Evolutionary conservation across 2,888 invertebrate species (phyloP).

Genomic region (Baronia brevicornis): DNA sequence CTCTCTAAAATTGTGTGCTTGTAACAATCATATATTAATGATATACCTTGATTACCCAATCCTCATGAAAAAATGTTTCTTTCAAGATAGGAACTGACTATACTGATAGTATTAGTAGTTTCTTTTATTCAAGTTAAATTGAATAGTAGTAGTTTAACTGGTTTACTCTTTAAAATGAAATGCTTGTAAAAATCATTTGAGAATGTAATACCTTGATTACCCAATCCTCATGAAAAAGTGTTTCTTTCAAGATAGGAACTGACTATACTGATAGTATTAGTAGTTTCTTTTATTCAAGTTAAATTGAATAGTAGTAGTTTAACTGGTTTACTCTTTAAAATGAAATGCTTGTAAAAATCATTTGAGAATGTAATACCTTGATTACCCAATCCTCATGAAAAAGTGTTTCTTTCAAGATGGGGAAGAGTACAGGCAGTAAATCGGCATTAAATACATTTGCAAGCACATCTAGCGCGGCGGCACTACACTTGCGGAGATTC

Average conservation of each 20-base stretch:
- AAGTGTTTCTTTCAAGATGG: constrained; percentile 96
- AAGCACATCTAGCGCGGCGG: constrained; percentile 96
- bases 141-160: too few relatives aligned
- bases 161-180: background rate
- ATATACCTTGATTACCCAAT: too few relatives aligned
- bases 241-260: constrained; percentile 98
- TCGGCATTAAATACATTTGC: constrained; percentile 98
- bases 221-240: constrained; percentile 97
- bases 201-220: constrained; percentile 89
- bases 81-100: too few relatives aligned
- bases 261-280: background rate
- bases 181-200: background rate
- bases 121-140: too few relatives aligned
- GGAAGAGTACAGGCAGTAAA: constrained; percentile 93
- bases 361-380: constrained; percentile 81
- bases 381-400: constrained; percentile 98
- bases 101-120: background rate
- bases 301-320: background rate
- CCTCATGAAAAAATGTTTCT: too few relatives aligned
- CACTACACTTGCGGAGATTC: constrained; percentile 99
- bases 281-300: too few relatives aligned
- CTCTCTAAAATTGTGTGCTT: too few relatives aligned
- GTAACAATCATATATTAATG: too few relatives aligned
- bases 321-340: background rate
- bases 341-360: constrained; percentile 1